phyloP scores from a whole-genome alignment of 2,797 vertebrate species.

The Sebastes taczanowskii region DNA sequence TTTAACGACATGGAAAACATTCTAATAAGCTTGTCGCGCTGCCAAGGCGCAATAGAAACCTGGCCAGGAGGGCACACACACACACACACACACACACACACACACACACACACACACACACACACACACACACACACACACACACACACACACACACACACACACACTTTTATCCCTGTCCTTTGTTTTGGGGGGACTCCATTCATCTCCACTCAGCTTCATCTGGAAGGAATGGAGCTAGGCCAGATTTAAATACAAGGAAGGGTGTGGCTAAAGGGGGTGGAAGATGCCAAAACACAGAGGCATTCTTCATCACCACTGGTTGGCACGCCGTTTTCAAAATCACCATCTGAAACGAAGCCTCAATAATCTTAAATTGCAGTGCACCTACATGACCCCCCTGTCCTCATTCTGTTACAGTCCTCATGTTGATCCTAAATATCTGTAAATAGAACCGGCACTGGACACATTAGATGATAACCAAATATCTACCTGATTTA shows the following conservation, averaged over 20 bases:
- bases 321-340: slow-evolving; percentile 23
- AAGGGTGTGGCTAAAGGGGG: slow-evolving; percentile 58
- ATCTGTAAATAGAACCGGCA: background rate
- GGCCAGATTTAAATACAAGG: slow-evolving; percentile 60
- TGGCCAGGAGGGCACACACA: slow-evolving; percentile 58
- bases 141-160: background rate
- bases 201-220: slow-evolving; percentile 65
- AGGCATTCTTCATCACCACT: slow-evolving; percentile 37
- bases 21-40: slow-evolving; percentile 82
- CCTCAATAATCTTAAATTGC: background rate
- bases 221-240: slow-evolving; percentile 54
- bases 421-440: background rate
- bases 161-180: slow-evolving; percentile 50
- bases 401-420: background rate
- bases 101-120: background rate
- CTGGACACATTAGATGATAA: background rate
- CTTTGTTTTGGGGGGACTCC: slow-evolving; percentile 69
- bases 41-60: slow-evolving; percentile 77
- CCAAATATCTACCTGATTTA: background rate
- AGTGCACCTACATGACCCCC: background rate
- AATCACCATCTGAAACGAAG: background rate
- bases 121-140: slow-evolving; percentile 1
- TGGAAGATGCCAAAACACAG: slow-evolving; percentile 67
- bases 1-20: slow-evolving; percentile 85
- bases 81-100: background rate